Evolutionary conservation across 2,888 invertebrate species (phyloP), one percentile per base, ranked within the genome.

Genomic region (Yponomeuta malinellus): DNA sequence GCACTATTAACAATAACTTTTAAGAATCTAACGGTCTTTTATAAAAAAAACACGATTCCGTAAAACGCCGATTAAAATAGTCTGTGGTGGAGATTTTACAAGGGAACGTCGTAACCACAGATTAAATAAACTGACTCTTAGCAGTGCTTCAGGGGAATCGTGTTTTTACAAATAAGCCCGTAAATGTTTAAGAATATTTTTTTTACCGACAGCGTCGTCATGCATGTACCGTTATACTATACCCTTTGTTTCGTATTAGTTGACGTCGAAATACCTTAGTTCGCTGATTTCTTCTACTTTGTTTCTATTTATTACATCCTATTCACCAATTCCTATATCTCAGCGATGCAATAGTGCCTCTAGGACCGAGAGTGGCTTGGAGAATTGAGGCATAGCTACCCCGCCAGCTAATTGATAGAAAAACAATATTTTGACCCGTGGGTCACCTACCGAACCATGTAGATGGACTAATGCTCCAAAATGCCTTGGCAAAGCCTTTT

Each of bases 321-420:
- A 59, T 15, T 59, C 12, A 12, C 12, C 52, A 59, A 12, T 59
- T 59, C 52, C 15, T 59, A 4, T 59, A 15, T 5, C 15, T 59
- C 0, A 59, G 8, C 52, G 15, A 15, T 59, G 15, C 12, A 59
- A 43, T 59, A 59, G 15, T 15, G 52, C 4, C 2, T 15, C 12
- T 52, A 15, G 52, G 4, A 15, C 12, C 52, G 52, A 52, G 12
- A 12, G 15, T 65, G 31, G 12, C 31, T 10, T 48, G 23, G 1
- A 31, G 48, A 72, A 65, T 48, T 67, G 68, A 52, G 72, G 66
- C 59, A 48, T 71, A 4, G 75, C 73, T 77, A 75, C 72, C 74
- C 66, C 77, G 89, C 89, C 91, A 91, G 91, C 91, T 92, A 90
- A 88, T 88, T 86, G 80, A 78, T 72, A 77, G 76, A 74, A 73